phyloP scores from a whole-genome alignment of 92 coral and sea anemone species.

The Zoanthus gigantus region DNA sequence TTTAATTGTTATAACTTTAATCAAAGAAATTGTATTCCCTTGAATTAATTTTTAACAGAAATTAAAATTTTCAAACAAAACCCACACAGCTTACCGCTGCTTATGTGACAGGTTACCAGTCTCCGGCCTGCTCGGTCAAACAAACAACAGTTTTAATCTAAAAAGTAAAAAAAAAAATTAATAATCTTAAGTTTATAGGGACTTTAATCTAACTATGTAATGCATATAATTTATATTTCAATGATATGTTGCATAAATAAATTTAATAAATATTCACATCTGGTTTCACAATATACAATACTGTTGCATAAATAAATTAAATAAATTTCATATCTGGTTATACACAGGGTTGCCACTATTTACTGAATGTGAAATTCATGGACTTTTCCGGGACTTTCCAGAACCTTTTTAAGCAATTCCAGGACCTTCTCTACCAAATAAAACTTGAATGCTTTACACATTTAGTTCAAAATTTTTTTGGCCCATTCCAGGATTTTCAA shows the following conservation, averaged over 20 bases:
- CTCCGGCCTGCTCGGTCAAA: neutral
- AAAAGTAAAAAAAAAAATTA: neutral
- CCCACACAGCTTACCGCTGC: too few species aligned
- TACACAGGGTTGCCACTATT: too few species aligned
- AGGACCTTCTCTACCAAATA: too few species aligned
- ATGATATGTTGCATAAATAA: slow-evolving; percentile 11
- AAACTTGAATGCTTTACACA: too few species aligned
- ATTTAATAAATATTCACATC: slow-evolving; percentile 31
- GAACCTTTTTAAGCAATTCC: too few species aligned
- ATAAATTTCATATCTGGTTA: slow-evolving; percentile 8
- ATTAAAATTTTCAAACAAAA: neutral
- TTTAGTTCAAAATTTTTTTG: too few species aligned
- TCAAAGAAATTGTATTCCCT: neutral
- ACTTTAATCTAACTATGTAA: slow-evolving; percentile 30
- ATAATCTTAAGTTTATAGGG: slow-evolving; percentile 14
- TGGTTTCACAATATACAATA: slow-evolving; percentile 26
- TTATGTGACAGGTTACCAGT: too few species aligned
- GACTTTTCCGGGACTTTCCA: too few species aligned
- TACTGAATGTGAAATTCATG: too few species aligned
- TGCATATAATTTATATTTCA: slow-evolving; percentile 27
- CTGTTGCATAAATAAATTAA: slow-evolving; percentile 9
- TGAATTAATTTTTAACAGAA: neutral
- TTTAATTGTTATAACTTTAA: slow-evolving; percentile 4
- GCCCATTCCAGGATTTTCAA: too few species aligned
- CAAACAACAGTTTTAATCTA: slow-evolving; percentile 9